phyloP scores from a whole-genome alignment of 1,140 invertebrate species.

The Fopius arisanus region DNA sequence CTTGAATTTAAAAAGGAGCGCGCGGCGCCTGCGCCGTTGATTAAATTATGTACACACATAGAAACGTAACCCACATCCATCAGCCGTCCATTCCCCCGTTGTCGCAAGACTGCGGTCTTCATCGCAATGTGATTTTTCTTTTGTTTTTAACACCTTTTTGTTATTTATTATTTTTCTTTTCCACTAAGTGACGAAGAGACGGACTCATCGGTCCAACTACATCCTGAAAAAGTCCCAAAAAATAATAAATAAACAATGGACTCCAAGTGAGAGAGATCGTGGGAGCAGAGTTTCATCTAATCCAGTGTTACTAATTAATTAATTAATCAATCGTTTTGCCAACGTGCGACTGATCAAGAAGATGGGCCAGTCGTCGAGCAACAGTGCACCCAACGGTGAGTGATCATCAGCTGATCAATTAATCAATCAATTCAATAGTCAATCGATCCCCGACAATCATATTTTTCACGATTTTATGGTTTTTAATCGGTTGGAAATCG shows the following conservation, averaged over 20 bases:
- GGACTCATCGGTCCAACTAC: background rate
- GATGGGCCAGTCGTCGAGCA: constrained; percentile 60
- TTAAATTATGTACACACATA: background rate
- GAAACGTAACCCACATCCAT: background rate
- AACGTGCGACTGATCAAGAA: background rate
- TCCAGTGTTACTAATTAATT: background rate
- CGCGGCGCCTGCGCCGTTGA: background rate
- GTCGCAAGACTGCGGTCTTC: constrained; percentile 23
- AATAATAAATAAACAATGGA: background rate
- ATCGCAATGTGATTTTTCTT: constrained; percentile 30
- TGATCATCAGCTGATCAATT: constrained; percentile 24
- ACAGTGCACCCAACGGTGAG: constrained; percentile 59
- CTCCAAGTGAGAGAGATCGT: background rate
- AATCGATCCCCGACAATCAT: too few relatives aligned
- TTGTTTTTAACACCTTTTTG: background rate
- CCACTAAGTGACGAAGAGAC: background rate
- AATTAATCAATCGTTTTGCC: too few relatives aligned
- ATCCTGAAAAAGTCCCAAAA: too few relatives aligned
- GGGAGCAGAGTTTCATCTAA: constrained; percentile 23
- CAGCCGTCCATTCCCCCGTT: constrained; percentile 28
- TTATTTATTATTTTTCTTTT: constrained; percentile 23
- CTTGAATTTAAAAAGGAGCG: background rate
- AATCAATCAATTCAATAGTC: background rate
- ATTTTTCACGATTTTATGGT: background rate
- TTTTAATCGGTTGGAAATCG: background rate